These are phyloP conservation scores for Cataglyphis livida DNA, from an alignment of 2,888 invertebrate genomes.

Conservation along the genomic window DNA sequence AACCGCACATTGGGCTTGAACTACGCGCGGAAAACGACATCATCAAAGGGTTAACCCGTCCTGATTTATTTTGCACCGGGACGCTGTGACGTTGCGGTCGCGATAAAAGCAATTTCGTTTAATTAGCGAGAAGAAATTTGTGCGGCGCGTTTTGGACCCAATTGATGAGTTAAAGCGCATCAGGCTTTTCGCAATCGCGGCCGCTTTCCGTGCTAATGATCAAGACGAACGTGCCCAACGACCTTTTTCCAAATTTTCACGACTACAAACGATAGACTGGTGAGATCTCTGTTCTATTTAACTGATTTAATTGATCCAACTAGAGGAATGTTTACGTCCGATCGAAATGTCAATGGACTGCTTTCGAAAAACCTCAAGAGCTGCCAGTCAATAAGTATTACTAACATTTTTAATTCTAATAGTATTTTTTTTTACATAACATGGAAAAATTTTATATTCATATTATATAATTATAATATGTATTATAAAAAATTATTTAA, in stretches of 20 bases:
- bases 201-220: slow-evolving; percentile 10
- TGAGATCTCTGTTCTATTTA: not conserved
- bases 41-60: slow-evolving; percentile 28
- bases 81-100: slow-evolving; percentile 27
- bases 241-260: slow-evolving; percentile 8
- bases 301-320: slow-evolving; percentile 13
- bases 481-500: too few relatives aligned
- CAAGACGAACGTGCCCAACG: slow-evolving; percentile 4
- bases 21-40: slow-evolving; percentile 16
- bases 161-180: slow-evolving; percentile 29
- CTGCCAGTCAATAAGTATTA: not conserved
- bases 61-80: slow-evolving; percentile 32
- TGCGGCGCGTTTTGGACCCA: slow-evolving; percentile 19
- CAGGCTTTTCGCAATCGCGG: slow-evolving; percentile 6
- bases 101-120: slow-evolving; percentile 67
- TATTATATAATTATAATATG: not conserved
- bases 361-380: too few relatives aligned
- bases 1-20: not conserved
- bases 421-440: not conserved
- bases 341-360: not conserved
- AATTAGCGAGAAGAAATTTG: slow-evolving; percentile 63
- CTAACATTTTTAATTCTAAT: not conserved
- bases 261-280: too few relatives aligned
- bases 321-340: not conserved
- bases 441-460: not conserved